Base-by-base conservation (phyloP, 2,888 invertebrate genomes). In the Lamellibrachia columna region DNA sequence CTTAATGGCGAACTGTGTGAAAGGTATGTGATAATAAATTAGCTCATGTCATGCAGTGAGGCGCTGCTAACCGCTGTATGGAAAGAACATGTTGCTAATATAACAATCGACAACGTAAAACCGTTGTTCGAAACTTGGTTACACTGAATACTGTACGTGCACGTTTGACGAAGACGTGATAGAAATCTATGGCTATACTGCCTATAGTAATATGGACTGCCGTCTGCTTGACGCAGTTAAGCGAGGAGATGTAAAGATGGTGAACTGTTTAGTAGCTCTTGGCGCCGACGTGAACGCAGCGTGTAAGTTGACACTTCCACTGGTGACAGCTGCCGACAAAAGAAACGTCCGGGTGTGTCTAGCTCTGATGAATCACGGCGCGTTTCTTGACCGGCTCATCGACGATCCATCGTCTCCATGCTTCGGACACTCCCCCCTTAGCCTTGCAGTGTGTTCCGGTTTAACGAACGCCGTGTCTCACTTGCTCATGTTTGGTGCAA, bases 281-380 rank as follows among this genome's bases (percentile, higher is more conserved):
- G 75, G 75, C 75, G 75, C 75, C 75, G 75, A 75, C n/a, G 75
- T 75, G 75, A 75, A 75, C 75, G 75, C 75, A 6, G 22, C 75
- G 75, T 75, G 22, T 75, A 15, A 75, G 75, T 75, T 75, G 75
- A 75, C 75, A 75, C 75, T 75, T n/a, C 75, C 75, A 6, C 75
- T 75, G 75, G 75, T 75, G 75, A 75, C 22, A 15, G 75, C 75
- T 15, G 75, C 75, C n/a, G 75, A 75, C 22, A 22, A n/a, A 75
- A 75, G 75, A 75, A 75, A 75, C 75, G n/a, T n/a, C 75, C 75
- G 75, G 75, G n/a, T 75, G 75, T 75, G 75, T 22, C n/a, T 75
- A n/a, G 75, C 75, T 11, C 75, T 75, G 22, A n/a, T 15, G 22
- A 75, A 75, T 75, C 75, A 75, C 75, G 75, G 75, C 6, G 75